Conservation (phyloP, 92 coral and sea anemone species). For the Porites cylindrica region DNA sequence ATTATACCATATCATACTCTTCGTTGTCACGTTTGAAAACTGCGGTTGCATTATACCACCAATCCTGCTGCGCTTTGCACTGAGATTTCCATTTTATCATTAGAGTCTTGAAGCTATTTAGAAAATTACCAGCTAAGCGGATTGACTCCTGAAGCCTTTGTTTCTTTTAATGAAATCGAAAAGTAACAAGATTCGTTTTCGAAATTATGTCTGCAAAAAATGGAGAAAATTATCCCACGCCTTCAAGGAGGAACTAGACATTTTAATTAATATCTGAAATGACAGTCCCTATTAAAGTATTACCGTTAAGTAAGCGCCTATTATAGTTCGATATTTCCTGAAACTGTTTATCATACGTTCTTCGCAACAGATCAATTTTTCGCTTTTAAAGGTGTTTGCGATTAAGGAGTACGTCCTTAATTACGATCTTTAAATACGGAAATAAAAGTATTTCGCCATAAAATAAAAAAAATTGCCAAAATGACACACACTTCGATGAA, state of each 20-base stretch:
- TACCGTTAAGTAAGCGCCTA: not conserved
- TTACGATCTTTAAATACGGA: too few species aligned
- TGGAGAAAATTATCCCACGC: not conserved
- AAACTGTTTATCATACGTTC: too few species aligned
- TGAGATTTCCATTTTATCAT: not conserved
- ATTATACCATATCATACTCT: not conserved
- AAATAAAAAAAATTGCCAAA: too few species aligned
- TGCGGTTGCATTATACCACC: not conserved
- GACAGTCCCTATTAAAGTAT: not conserved
- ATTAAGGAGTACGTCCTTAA: too few species aligned
- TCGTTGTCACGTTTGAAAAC: not conserved
- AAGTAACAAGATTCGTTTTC: not conserved
- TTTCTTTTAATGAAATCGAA: not conserved
- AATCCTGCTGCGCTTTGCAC: not conserved
- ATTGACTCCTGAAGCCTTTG: not conserved
- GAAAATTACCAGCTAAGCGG: not conserved
- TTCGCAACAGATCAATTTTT: too few species aligned
- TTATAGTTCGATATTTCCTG: not conserved
- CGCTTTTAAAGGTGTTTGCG: too few species aligned
- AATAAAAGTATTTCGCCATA: too few species aligned
- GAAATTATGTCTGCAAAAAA: not conserved
- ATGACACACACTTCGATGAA: too few species aligned
- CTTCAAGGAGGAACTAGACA: not conserved
- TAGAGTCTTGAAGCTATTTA: not conserved
- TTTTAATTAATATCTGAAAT: too few species aligned